Evolutionary conservation across 2,797 vertebrate genomes (phyloP), one percentile per base, ranked within the genome.

Genomic region (Eulemur rubriventer): DNA sequence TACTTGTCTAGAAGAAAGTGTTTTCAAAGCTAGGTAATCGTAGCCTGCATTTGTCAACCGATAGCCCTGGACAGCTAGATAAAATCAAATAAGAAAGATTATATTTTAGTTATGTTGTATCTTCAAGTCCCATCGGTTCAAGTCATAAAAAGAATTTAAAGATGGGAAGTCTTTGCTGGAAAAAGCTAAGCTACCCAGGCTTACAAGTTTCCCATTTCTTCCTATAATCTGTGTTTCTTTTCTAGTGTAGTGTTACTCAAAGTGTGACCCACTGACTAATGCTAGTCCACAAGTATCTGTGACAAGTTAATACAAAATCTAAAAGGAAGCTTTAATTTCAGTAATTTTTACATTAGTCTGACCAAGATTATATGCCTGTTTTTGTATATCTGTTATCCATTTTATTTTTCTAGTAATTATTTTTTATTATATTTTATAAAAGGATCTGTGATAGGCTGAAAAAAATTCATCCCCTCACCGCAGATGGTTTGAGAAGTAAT

Each of bases 1-100:
- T 46, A 99, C 98, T 96, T 99, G 99, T 96, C 99, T 99, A 57
- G 99, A 99, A 59, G 99, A 99, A 30, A 99, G 97, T 1, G 99
- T 99, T 99, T 99, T 99, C 97, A 99, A 98, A 95, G 99, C 99
- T 91, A 99, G 98, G 97, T 99, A 99, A 98, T 99, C 99, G 96
- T 99, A 99, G 14, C 99, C 99, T 85, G 99, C 99, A 0, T 99
- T 99, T 98, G 99, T 99, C 97, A 99, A 97, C 63, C 99, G 99
- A 98, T 99, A 99, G 79, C 99, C 99, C 97, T 99, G 99, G 90
- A 99, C 99, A 98, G 98, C 99, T 99, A 91, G 30, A 97, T 38
- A 93, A 96, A 96, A 93, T 35, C 52, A 97, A 93, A 92, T 43
- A 72, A 97, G 59, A 57, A 97, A 98, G 96, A 76, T 4, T 5